These are phyloP conservation scores for Anoncus sp. DNA, from an alignment of 2,888 invertebrate genomes.

Conservation along the genomic window DNA sequence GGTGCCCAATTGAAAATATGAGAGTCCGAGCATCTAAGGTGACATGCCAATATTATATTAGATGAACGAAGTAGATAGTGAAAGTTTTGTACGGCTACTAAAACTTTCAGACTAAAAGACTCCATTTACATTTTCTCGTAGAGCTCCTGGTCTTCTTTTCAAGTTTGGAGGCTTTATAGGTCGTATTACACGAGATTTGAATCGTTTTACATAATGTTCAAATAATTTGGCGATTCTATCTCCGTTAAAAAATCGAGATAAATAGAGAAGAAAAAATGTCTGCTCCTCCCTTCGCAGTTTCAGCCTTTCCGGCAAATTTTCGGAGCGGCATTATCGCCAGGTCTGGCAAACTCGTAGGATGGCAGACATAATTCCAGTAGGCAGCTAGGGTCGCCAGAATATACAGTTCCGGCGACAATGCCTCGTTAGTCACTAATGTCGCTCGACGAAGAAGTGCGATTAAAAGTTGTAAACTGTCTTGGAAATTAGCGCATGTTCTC, in stretches of 20 bases:
- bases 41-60: slow-evolving; percentile 2
- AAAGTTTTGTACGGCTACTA: slow-evolving; percentile 27
- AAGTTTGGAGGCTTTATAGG: slow-evolving; percentile 2
- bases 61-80: slow-evolving; percentile 22
- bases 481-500: slow-evolving; percentile 75
- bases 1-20: slow-evolving; percentile 41
- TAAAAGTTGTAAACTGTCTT: slow-evolving; percentile 77
- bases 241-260: slow-evolving; percentile 23
- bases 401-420: slow-evolving; percentile 74
- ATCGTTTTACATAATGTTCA: slow-evolving; percentile 48
- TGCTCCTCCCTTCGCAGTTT: slow-evolving; percentile 15
- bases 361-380: slow-evolving; percentile 38
- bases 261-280: slow-evolving; percentile 6
- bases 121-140: slow-evolving; percentile 41
- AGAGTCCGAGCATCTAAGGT: slow-evolving; percentile 14
- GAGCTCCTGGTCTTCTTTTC: background rate
- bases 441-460: slow-evolving; percentile 75
- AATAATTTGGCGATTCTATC: slow-evolving; percentile 38
- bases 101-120: slow-evolving; percentile 26
- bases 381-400: slow-evolving; percentile 39
- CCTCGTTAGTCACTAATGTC: slow-evolving; percentile 78
- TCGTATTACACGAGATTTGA: slow-evolving; percentile 29
- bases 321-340: slow-evolving; percentile 46
- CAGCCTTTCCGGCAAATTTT: slow-evolving; percentile 33
- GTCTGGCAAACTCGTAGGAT: slow-evolving; percentile 27